Evolutionary conservation across 2,797 vertebrate species (phyloP).

Genomic region (Sarcoramphus papa): DNA sequence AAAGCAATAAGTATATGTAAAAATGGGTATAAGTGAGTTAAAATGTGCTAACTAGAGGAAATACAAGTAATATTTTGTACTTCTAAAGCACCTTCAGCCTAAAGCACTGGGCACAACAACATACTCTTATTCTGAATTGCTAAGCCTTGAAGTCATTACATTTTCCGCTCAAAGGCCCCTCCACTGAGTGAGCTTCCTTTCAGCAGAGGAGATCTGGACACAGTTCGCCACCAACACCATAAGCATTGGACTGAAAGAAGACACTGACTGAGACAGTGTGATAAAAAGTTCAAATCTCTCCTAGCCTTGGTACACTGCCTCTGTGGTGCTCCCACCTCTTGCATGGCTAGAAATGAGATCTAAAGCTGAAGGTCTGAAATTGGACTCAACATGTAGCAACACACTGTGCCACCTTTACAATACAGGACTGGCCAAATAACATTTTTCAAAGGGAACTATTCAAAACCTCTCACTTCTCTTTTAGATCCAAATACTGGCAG

Average conservation of each 20-base stretch:
- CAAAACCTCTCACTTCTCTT: background rate
- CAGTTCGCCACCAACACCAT: background rate
- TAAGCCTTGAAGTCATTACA: background rate
- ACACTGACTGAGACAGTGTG: background rate
- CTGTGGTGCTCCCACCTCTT: background rate
- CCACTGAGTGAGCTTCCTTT: background rate
- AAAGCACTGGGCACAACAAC: background rate
- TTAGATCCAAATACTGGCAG: constrained; percentile 3
- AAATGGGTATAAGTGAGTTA: background rate
- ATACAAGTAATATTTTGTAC: background rate
- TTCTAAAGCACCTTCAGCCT: background rate
- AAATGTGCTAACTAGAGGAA: background rate
- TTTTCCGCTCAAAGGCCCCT: background rate
- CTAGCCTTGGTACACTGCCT: background rate
- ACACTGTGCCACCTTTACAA: background rate
- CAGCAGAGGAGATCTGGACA: background rate
- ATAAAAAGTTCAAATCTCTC: background rate
- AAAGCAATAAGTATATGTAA: background rate
- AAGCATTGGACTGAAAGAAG: background rate
- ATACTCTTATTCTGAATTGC: background rate
- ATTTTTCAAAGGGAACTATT: constrained; percentile 4
- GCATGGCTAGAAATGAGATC: constrained; percentile 5
- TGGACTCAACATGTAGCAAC: background rate
- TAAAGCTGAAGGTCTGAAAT: constrained; percentile 8
- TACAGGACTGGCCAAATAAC: background rate